Base-by-base conservation (phyloP, 2,113 vertebrate genomes). In the Gadus macrocephalus region DNA sequence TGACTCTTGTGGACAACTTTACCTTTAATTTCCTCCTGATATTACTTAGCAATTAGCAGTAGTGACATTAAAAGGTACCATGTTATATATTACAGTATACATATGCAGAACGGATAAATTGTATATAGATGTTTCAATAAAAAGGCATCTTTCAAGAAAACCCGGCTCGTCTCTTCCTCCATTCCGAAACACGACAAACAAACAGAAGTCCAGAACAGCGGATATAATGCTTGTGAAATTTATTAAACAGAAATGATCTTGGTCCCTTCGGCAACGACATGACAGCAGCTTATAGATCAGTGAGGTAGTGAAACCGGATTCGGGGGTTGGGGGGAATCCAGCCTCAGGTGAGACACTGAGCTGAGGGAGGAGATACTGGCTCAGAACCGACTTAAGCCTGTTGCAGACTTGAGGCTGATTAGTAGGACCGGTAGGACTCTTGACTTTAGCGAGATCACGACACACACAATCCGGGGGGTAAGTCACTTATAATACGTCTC, bases 151-250 rank as follows among this genome's bases (percentile, higher is more conserved):
- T 92, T 91, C 88, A 88, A 78, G 80, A 88, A 78, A 53, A 15
- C 25, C 25, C 0, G 5, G 2, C 27, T 4, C 15, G 59, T 28
- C 65, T 68, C 67, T 42, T 28, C 17, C 19, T 66, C 9, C 20
- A 16, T n/a, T 0, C 0, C 3, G 19, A 53, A 53, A 38, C 6
- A 65, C 16, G 12, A 17, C n/a, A 49, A 42, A 42, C 49, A 27
- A 15, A 19, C 49, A 60, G 66, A 71, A 27, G 49, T 17, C 19
- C 0, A 42, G 31, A 69, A 5, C 6, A 53, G 71, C 76, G 49
- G 66, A 72, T 12, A 1, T 81, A 80, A 94, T 95, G 94, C 95
- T 97, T 93, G 94, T 95, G 92, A 95, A 90, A 85, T 98, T 98
- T 98, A 97, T 95, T 98, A 91, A 91, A 95, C 88, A 69, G 72